Evolutionary conservation across 2,797 vertebrate species (phyloP).

Genomic region (Coreius guichenoti): DNA sequence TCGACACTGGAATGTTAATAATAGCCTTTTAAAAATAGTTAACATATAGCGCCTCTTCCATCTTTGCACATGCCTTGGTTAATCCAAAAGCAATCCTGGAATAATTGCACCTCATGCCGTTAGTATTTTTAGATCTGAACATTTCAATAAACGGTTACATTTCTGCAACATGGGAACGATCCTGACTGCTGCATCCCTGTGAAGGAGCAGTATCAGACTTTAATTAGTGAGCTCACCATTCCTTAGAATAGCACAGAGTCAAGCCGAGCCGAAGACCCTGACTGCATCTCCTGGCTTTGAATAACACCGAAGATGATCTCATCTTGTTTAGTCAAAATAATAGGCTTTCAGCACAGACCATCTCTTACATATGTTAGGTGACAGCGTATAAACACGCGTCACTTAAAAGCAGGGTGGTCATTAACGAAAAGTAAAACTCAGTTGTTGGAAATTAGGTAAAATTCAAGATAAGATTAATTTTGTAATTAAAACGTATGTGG

Average conservation of each 20-base stretch:
- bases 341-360: neutral
- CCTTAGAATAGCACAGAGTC: slow-evolving; percentile 27
- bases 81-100: slow-evolving; percentile 37
- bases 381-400: neutral
- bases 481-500: neutral
- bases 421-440: neutral
- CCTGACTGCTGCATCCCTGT: slow-evolving; percentile 23
- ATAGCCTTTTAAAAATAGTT: slow-evolving; percentile 13
- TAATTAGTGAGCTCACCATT: slow-evolving; percentile 49
- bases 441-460: neutral
- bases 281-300: slow-evolving; percentile 10
- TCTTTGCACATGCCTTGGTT: slow-evolving; percentile 31
- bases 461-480: neutral
- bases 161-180: slow-evolving; percentile 16
- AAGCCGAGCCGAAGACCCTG: neutral
- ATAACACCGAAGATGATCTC: neutral
- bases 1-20: slow-evolving; percentile 29
- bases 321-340: slow-evolving; percentile 14
- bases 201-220: slow-evolving; percentile 38
- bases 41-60: slow-evolving; percentile 7
- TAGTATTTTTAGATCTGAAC: slow-evolving; percentile 53
- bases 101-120: slow-evolving; percentile 44
- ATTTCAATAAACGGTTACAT: slow-evolving; percentile 43
- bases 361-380: slow-evolving; percentile 8
- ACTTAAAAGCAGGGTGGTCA: neutral